Evolutionary conservation across 2,888 invertebrate species (phyloP), one percentile per base, ranked within the genome.

Genomic region (Papilio demoleus): DNA sequence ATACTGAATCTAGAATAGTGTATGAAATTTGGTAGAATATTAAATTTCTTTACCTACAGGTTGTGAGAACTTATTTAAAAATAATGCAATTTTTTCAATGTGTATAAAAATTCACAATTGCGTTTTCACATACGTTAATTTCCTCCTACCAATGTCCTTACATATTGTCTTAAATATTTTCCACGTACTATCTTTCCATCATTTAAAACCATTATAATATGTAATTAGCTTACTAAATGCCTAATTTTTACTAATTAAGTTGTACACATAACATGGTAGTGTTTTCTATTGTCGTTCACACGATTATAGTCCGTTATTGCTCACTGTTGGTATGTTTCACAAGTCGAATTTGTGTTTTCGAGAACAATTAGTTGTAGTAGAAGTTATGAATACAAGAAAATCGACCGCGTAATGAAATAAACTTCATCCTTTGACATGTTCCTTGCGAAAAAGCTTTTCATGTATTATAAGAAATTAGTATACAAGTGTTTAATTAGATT

Each of bases 161-260:
- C 42, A 45, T 65, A 63, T 63, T 47, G 45, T 63, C 19, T 62
- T 47, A 42, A 45, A 62, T 56, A 34, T 50, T 65, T 65, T 65
- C 65, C 65, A 69, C 64, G 50, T 34, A 53, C 42, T 60, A 65
- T 69, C 68, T 47, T 27, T 22, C 40, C 34, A 65, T 65, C 68
- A 40, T 34, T 60, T 60, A 24, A 50, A 68, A 64, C 53, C 60
- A 68, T 68, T 64, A 64, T 19, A 24, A 31, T 60, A 36, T 22
- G 68, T 61, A 69, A 69, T 69, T 60, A 69, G n/a, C 65, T 24
- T 38, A 65, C 68, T 69, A 69, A 69, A 69, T 69, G 65, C 60
- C 53, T 61, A 42, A 50, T 60, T 69, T 69, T 60, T 27, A 69
- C 60, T 69, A 69, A 69, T 69, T 69, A 69, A 69, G 65, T 65